phyloP scores from a whole-genome alignment of 1,140 invertebrate species.

The Polypedilum vanderplanki region DNA sequence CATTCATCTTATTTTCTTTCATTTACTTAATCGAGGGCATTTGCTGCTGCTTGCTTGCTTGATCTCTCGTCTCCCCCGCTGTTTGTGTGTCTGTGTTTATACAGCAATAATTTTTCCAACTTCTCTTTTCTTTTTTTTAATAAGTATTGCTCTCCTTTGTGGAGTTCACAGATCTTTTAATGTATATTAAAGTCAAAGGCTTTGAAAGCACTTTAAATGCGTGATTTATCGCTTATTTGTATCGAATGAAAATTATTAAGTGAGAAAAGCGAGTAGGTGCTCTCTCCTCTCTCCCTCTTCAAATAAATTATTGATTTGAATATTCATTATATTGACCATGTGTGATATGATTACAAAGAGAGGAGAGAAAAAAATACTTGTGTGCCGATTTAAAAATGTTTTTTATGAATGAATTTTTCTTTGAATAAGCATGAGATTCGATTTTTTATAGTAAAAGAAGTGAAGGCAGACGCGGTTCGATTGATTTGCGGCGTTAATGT shows the following conservation, averaged over 20 bases:
- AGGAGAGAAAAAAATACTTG: too few species aligned
- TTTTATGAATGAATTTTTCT: too few species aligned
- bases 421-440: too few species aligned
- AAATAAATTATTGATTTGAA: slow-evolving; percentile 15
- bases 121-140: slow-evolving; percentile 1
- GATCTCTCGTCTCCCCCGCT: not conserved
- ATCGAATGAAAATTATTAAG: slow-evolving; percentile 25
- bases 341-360: too few species aligned
- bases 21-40: slow-evolving; percentile 7
- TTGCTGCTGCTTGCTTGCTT: not conserved
- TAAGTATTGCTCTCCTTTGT: not conserved
- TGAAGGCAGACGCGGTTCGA: too few species aligned
- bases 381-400: too few species aligned
- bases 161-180: slow-evolving; percentile 3
- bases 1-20: not conserved
- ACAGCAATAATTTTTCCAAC: slow-evolving; percentile 19
- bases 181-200: slow-evolving; percentile 21
- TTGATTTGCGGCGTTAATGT: too few species aligned
- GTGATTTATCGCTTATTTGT: slow-evolving; percentile 28
- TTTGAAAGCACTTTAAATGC: not conserved
- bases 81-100: slow-evolving; percentile 13
- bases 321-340: not conserved
- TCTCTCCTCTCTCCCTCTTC: not conserved
- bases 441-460: too few species aligned
- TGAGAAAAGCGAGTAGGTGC: slow-evolving; percentile 24